Evolutionary conservation across 2,888 invertebrate genomes (phyloP).

Genomic region (Drosophila demipolita): DNA sequence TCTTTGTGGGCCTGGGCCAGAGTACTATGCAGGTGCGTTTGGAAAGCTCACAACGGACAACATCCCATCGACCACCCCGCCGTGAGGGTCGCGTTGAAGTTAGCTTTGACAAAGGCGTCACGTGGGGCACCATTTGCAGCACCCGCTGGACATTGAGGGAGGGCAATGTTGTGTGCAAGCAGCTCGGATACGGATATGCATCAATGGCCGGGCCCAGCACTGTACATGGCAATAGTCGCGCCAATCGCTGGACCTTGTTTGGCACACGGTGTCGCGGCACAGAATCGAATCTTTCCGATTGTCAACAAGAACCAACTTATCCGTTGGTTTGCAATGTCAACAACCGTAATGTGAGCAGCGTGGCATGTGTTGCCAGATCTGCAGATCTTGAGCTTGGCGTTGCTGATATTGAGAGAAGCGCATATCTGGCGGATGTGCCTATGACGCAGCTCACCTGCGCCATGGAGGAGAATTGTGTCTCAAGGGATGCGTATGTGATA

Average conservation of each 20-base stretch:
- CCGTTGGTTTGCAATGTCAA: conserved; percentile 57
- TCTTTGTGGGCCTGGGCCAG: conserved; percentile 10
- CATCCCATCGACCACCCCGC: conserved; percentile 29
- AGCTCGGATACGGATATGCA: conserved; percentile 77
- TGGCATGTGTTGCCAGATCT: conserved; percentile 69
- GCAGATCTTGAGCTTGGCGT: conserved; percentile 75
- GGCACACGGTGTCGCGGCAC: conserved; percentile 79
- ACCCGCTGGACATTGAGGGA: conserved; percentile 77
- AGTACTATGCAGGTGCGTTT: conserved; percentile 70
- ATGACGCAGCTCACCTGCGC: conserved; percentile 75
- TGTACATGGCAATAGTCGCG: conserved; percentile 62
- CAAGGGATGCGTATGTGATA: conserved; percentile 76
- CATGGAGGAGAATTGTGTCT: conserved; percentile 81
- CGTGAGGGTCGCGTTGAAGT: conserved; percentile 80
- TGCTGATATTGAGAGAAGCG: conserved; percentile 67
- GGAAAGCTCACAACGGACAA: conserved; percentile 34
- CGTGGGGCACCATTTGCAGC: conserved; percentile 80
- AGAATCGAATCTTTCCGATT: conserved; percentile 67
- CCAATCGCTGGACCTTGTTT: conserved; percentile 72
- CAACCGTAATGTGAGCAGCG: conserved; percentile 75
- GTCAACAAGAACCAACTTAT: conserved; percentile 69
- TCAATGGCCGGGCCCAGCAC: conserved; percentile 65
- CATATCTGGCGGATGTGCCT: conserved; percentile 69
- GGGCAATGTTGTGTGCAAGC: conserved; percentile 79
- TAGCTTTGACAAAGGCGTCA: conserved; percentile 71